A percentile compares a stretch with the other conserved stretches of the same genome.
These are phyloP conservation scores for Incurvaria masculella DNA, from an alignment of 2,888 invertebrate species.

Conservation along the genomic window DNA sequence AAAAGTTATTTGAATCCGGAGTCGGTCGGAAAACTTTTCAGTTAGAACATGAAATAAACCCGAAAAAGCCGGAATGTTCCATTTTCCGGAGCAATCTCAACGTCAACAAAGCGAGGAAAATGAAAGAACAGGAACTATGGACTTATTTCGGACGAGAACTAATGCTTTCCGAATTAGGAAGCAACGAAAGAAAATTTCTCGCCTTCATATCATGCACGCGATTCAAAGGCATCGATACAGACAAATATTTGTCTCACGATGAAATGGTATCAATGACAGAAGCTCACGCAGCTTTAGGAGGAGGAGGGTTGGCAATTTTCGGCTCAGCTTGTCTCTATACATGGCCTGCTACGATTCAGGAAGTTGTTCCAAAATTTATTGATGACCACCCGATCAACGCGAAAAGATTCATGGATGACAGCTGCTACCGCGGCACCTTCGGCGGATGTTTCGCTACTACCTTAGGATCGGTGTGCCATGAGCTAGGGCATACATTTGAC, in stretches of 20 bases:
- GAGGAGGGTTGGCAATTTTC: conserved; percentile 88
- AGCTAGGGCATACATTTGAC: conserved; percentile 92
- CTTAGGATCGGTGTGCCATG: conserved; percentile 88
- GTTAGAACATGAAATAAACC: conserved; percentile 63
- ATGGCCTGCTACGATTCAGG: conserved; percentile 74
- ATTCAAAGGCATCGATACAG: conserved; percentile 63
- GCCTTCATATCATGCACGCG: conserved; percentile 87
- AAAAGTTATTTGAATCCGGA: conserved; percentile 79
- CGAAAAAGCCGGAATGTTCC: conserved; percentile 60
- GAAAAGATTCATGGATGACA: conserved; percentile 80
- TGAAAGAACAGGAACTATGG: conserved; percentile 82
- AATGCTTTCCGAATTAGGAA: conserved; percentile 64
- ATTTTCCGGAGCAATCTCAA: conserved; percentile 71
- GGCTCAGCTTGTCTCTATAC: conserved; percentile 88
- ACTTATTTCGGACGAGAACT: conserved; percentile 80
- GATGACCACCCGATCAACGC: conserved; percentile 65
- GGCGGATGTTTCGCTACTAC: conserved; percentile 90
- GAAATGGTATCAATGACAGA: conserved; percentile 67
- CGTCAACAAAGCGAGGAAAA: conserved; percentile 65
- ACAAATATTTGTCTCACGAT: conserved; percentile 63
- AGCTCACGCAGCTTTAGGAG: conserved; percentile 88
- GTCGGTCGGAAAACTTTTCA: conserved; percentile 79
- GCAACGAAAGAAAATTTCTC: conserved; percentile 75
- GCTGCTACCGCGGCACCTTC: conserved; percentile 82
- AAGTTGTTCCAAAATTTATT: conserved; percentile 58